phyloP scores from a whole-genome alignment of 2,888 invertebrate species.

The Xanthia togata region DNA sequence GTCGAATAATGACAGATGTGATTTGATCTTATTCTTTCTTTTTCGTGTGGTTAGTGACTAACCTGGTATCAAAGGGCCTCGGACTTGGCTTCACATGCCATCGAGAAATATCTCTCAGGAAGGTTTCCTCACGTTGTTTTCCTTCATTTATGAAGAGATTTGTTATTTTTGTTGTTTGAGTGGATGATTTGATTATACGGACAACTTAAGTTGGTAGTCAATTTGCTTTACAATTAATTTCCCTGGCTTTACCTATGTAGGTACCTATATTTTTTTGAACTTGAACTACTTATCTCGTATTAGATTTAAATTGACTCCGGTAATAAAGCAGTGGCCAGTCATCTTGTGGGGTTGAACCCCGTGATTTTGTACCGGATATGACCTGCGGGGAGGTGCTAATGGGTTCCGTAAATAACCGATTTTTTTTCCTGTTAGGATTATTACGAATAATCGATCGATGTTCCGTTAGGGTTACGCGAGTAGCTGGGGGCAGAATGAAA shows the following conservation, averaged over 20 bases:
- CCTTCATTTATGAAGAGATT: no score
- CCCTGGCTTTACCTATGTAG: not conserved
- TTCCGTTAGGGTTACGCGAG: slow-evolving; percentile 71
- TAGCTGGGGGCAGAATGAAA: slow-evolving; percentile 64
- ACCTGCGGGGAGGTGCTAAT: slow-evolving; percentile 84
- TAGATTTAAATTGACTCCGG: slow-evolving; percentile 78
- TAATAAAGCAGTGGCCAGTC: slow-evolving; percentile 76
- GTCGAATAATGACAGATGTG: not conserved
- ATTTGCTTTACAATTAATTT: not conserved
- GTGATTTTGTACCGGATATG: slow-evolving; percentile 86
- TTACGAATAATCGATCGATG: slow-evolving; percentile 70
- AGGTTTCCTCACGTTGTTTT: no score
- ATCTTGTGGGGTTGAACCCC: slow-evolving; percentile 79
- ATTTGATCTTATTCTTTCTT: not conserved
- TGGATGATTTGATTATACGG: not conserved
- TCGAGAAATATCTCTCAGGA: no score
- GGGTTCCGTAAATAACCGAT: slow-evolving; percentile 79
- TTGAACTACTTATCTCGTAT: slow-evolving; percentile 71
- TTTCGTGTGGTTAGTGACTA: no score
- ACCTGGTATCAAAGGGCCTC: no score
- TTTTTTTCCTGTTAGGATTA: slow-evolving; percentile 72
- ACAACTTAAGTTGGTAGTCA: not conserved
- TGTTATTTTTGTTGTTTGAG: no score
- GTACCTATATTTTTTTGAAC: slow-evolving; percentile 21
- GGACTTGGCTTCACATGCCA: no score